These are phyloP conservation scores for Pemphigus obesinymphae DNA, from an alignment of 1,140 invertebrate genomes.

Conservation along the genomic window DNA sequence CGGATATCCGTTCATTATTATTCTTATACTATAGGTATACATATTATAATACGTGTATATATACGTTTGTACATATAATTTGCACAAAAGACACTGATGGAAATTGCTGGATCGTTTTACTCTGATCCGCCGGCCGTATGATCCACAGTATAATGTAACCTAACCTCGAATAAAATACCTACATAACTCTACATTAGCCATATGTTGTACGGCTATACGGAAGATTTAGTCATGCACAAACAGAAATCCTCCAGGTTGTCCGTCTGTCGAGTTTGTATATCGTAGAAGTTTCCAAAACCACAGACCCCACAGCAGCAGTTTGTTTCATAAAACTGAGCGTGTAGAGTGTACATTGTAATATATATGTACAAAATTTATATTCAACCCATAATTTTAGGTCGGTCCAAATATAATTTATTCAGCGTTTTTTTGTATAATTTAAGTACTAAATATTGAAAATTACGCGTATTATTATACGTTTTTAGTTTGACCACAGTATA, in stretches of 20 bases:
- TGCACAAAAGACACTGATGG: neutral
- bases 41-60: neutral
- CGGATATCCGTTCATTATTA: constrained; percentile 32
- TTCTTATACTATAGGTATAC: neutral
- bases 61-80: neutral
- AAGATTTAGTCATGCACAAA: neutral
- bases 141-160: neutral
- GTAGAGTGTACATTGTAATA: neutral
- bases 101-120: constrained; percentile 9
- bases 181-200: neutral
- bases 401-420: neutral
- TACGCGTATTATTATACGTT: neutral
- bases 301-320: neutral
- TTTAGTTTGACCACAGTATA: neutral
- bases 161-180: neutral
- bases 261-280: neutral
- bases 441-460: neutral
- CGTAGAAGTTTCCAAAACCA: neutral
- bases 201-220: neutral
- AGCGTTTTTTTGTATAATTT: neutral
- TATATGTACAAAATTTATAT: neutral
- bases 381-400: neutral
- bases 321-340: neutral
- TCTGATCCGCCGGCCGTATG: neutral
- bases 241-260: neutral